These are phyloP conservation scores for Sebastes vulpes DNA, from an alignment of 2,797 vertebrate species.

Conservation along the genomic window DNA sequence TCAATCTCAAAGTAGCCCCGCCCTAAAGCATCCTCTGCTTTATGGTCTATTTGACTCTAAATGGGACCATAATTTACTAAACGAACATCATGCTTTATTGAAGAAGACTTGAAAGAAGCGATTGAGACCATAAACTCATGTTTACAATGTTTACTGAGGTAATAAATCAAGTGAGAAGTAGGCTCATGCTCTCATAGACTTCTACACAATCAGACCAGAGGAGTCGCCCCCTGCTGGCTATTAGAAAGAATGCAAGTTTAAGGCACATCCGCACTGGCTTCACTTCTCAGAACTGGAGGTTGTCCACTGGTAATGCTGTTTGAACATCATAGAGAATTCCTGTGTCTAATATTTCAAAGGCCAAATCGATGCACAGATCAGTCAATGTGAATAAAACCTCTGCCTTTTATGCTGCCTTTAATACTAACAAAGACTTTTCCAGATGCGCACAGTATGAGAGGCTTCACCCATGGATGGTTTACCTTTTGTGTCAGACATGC, in stretches of 20 bases:
- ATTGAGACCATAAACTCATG: no score
- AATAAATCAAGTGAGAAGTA: no score
- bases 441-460: slow-evolving; percentile 69
- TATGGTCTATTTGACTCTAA: no score
- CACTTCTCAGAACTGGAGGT: neutral
- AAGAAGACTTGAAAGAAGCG: no score
- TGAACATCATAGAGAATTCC: slow-evolving; percentile 28
- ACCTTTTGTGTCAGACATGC: slow-evolving; percentile 69
- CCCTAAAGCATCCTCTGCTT: no score
- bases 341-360: slow-evolving; percentile 45
- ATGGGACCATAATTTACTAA: no score
- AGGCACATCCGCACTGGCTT: neutral
- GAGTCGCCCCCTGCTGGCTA: no score
- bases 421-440: slow-evolving; percentile 64
- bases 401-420: slow-evolving; percentile 53
- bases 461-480: slow-evolving; percentile 57
- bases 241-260: neutral
- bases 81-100: no score
- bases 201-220: no score
- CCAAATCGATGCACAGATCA: slow-evolving; percentile 60
- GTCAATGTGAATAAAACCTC: slow-evolving; percentile 50
- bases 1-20: no score
- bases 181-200: no score
- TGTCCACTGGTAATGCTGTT: slow-evolving; percentile 7
- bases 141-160: no score